Evolutionary conservation across 2,113 vertebrate genomes (phyloP).

Genomic region (Oncorhynchus masou): DNA sequence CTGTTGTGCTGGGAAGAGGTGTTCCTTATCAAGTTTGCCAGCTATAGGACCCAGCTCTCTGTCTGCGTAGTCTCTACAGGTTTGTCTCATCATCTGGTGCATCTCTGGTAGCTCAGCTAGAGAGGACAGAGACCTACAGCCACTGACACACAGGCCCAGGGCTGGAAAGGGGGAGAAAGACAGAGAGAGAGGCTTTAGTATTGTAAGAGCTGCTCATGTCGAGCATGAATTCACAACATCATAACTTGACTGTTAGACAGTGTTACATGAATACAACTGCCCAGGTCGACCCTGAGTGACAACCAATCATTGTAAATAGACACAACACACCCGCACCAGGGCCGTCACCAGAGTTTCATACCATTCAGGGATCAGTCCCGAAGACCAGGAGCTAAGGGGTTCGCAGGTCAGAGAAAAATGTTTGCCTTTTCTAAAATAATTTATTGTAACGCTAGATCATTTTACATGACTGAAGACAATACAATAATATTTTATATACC

Average conservation of each 20-base stretch:
- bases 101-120: slow-evolving; percentile 85
- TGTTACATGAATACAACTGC: neutral
- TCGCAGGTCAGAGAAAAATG: no score
- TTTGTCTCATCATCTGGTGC: slow-evolving; percentile 87
- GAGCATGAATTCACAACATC: no score
- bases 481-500: no score
- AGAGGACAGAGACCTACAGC: slow-evolving; percentile 76
- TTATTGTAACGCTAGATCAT: no score
- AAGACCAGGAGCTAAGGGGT: no score
- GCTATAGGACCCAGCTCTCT: slow-evolving; percentile 86
- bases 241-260: no score
- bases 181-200: neutral
- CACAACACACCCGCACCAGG: no score
- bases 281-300: neutral
- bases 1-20: slow-evolving; percentile 84
- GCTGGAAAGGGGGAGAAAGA: slow-evolving; percentile 38
- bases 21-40: slow-evolving; percentile 82
- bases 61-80: slow-evolving; percentile 87
- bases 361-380: no score
- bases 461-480: no score
- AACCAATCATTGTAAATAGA: no score
- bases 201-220: neutral
- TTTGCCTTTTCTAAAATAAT: no score
- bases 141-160: slow-evolving; percentile 45
- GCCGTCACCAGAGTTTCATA: no score